Base-by-base conservation (phyloP, 2,113 vertebrate genomes). In the Corythoichthys intestinalis region DNA sequence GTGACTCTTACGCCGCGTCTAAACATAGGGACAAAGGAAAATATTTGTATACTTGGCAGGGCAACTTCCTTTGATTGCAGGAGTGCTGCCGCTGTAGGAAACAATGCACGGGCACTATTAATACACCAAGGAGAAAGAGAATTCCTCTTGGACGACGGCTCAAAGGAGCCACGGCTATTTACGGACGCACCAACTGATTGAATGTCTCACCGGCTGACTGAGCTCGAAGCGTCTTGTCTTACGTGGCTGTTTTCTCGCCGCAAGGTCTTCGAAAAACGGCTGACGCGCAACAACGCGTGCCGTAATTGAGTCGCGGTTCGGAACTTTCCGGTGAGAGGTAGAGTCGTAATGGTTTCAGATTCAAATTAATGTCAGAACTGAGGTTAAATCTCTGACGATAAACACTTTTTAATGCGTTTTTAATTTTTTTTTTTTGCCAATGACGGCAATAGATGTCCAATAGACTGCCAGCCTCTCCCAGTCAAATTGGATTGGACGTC, bases 21-120 rank as follows among this genome's bases (percentile, higher is more conserved):
- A 91, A 91, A 91, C 87, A 84, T 90, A 92, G 87, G 69, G 88
- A 91, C 89, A 92, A 91, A 92, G 89, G 89, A 92, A 92, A 92
- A 88, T 92, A 90, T 88, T 79, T 83, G 88, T 86, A 85, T 75
- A 84, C 87, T 88, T 86, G 87, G 88, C 88, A 86, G 81, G 85
- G 77, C 86, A 77, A 86, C 87, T 91, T 92, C 88, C 90, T 91
- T 90, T 90, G 88, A 90, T 90, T 89, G 85, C 86, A 84, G 70
- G 81, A 80, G 86, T 83, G 84, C 74, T 87, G 53, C 50, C 3
- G 84, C 72, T 76, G 84, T 89, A 88, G 89, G 86, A 91, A 90
- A 90, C 89, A 92, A 92, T 90, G 87, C 85, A 79, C 82, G 82
- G 58, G 77, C 73, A 47, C 88, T 92, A 92, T 90, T 90, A 90